A percentile compares a stretch with the other conserved stretches of the same genome.
phyloP scores from a whole-genome alignment of 2,888 invertebrate species.

The Drosophila monieri region DNA sequence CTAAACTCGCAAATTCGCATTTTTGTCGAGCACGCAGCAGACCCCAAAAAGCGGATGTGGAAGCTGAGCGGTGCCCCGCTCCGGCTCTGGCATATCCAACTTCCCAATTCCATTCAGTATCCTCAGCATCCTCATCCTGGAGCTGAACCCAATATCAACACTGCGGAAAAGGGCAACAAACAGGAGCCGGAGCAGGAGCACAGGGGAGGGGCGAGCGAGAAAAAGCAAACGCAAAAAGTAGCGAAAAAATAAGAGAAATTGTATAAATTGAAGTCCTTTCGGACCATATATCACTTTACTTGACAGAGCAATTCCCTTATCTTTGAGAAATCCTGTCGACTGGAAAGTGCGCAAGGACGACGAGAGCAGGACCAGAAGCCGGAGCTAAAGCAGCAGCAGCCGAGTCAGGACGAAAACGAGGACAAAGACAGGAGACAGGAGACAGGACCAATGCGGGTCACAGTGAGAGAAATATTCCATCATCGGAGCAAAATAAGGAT shows the following conservation, averaged over 20 bases:
- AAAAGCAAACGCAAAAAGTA: constrained; percentile 79
- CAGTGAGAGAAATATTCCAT: constrained; percentile 16
- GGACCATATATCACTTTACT: constrained; percentile 88
- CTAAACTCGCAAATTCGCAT: constrained; percentile 82
- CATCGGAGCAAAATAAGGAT: no score
- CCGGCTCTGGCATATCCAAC: constrained; percentile 11
- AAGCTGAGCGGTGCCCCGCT: not conserved
- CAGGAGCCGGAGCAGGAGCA: constrained; percentile 25
- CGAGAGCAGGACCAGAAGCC: constrained; percentile 42
- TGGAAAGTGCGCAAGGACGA: constrained; percentile 81
- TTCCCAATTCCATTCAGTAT: constrained; percentile 26
- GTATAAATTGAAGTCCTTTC: constrained; percentile 85
- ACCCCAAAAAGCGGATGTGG: constrained; percentile 41
- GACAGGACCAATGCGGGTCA: constrained; percentile 72
- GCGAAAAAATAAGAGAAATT: constrained; percentile 82
- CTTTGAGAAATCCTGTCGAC: constrained; percentile 84
- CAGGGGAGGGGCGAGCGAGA: constrained; percentile 34
- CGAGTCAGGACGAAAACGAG: constrained; percentile 39
- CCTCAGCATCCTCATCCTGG: constrained; percentile 15
- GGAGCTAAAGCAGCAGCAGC: constrained; percentile 23
- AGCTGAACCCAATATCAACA: constrained; percentile 44
- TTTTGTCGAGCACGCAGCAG: constrained; percentile 75
- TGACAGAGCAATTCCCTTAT: constrained; percentile 89
- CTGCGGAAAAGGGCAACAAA: constrained; percentile 66
- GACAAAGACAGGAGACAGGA: constrained; percentile 51